Percentiles rank a stretch among this genome's conserved stretches.
Conservation (phyloP, 2,113 vertebrate species). For the Oryzias woworae region DNA sequence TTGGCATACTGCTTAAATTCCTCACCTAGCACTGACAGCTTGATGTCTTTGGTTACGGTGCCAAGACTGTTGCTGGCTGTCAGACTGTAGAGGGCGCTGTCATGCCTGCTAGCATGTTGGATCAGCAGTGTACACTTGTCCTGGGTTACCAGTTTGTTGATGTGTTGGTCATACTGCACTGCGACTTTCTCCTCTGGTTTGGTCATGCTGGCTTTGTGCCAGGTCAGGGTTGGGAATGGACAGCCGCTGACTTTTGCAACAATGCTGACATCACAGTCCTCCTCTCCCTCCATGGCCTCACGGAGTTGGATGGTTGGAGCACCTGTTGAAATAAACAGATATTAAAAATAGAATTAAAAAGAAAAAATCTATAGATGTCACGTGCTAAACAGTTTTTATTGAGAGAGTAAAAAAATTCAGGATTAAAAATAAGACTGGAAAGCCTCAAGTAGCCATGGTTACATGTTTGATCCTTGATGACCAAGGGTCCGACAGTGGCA, state of each 20-base stretch:
- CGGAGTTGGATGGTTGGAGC: slow-evolving; percentile 89
- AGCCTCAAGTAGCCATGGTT: slow-evolving; percentile 58
- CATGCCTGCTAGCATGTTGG: slow-evolving; percentile 88
- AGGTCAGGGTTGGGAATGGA: slow-evolving; percentile 92
- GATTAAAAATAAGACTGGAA: not conserved
- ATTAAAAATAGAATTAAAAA: not conserved
- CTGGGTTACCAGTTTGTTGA: slow-evolving; percentile 90
- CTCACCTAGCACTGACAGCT: slow-evolving; percentile 88
- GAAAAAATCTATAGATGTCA: not conserved
- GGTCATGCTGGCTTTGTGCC: slow-evolving; percentile 86
- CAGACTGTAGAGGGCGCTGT: slow-evolving; percentile 90
- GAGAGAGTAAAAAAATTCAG: not conserved
- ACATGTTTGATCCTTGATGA: slow-evolving; percentile 97
- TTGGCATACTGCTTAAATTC: not conserved
- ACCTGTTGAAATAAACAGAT: slow-evolving; percentile 70
- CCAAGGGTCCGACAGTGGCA: slow-evolving; percentile 86
- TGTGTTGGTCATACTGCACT: slow-evolving; percentile 88
- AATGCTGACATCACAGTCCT: slow-evolving; percentile 89
- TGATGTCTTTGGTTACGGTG: slow-evolving; percentile 90
- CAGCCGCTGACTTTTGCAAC: slow-evolving; percentile 92
- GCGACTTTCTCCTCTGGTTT: slow-evolving; percentile 89
- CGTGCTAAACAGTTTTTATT: not conserved
- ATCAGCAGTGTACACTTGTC: slow-evolving; percentile 91
- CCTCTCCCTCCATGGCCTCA: slow-evolving; percentile 92
- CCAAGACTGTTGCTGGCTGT: slow-evolving; percentile 91